These are phyloP conservation scores for Trichopoda pennipes DNA, from an alignment of 2,888 invertebrate genomes.

Conservation along the genomic window DNA sequence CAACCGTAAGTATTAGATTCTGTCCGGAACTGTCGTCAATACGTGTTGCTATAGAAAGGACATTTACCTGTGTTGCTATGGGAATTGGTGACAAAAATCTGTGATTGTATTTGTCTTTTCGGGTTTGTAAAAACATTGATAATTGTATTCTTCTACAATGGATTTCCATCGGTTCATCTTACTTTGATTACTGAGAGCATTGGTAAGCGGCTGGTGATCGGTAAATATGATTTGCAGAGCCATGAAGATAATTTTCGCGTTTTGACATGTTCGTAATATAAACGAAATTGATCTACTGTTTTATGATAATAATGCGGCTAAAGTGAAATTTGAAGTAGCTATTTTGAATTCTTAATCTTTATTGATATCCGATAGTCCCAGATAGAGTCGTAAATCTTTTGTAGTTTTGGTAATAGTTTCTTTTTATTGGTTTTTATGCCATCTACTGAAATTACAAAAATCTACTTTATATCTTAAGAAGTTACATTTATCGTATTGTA, in stretches of 20 bases:
- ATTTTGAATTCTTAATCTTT: slow-evolving; percentile 5
- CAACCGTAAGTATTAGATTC: background rate
- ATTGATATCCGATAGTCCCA: slow-evolving; percentile 58
- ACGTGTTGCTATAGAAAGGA: background rate
- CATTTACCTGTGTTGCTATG: background rate
- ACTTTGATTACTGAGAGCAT: slow-evolving; percentile 32
- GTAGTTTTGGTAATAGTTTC: background rate
- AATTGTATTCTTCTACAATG: slow-evolving; percentile 52
- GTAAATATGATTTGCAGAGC: slow-evolving; percentile 38
- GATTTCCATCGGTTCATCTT: slow-evolving; percentile 56
- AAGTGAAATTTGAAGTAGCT: background rate
- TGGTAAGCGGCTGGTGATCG: slow-evolving; percentile 51
- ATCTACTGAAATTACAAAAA: no score
- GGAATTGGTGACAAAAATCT: slow-evolving; percentile 22
- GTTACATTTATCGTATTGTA: no score
- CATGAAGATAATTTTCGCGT: slow-evolving; percentile 48
- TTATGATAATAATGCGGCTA: slow-evolving; percentile 10
- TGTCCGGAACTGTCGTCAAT: no score
- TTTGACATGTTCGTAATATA: no score
- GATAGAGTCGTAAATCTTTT: slow-evolving; percentile 15
- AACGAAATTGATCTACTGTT: slow-evolving; percentile 40
- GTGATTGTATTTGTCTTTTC: slow-evolving; percentile 41
- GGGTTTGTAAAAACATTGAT: slow-evolving; percentile 47
- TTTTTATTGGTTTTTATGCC: no score
- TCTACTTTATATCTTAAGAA: no score